These are phyloP conservation scores for Epirrita christyi DNA, from an alignment of 2,888 invertebrate genomes.

Conservation along the genomic window DNA sequence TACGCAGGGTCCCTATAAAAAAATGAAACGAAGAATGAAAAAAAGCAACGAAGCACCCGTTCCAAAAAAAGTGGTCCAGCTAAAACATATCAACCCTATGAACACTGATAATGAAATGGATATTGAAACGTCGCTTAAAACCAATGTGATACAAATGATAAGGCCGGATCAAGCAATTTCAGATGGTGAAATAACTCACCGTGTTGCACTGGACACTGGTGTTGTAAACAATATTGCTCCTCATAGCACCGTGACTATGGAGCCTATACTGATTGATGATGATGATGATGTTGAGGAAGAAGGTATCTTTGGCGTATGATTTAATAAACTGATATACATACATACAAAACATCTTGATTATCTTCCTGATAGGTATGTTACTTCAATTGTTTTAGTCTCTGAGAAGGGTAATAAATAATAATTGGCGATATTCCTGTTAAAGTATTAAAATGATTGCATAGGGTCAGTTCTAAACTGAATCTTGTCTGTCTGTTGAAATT, in stretches of 20 bases:
- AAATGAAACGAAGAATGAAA: not conserved
- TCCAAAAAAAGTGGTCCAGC: not conserved
- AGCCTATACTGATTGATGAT: not conserved
- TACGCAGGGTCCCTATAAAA: not conserved
- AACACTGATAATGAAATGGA: not conserved
- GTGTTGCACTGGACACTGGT: too few relatives aligned
- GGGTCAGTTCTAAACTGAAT: too few relatives aligned
- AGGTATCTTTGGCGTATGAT: slow-evolving; percentile 16
- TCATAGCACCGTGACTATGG: not conserved
- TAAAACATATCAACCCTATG: not conserved
- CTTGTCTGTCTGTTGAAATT: too few relatives aligned
- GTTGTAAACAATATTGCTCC: not conserved
- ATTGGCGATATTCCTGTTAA: too few relatives aligned
- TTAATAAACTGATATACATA: too few relatives aligned
- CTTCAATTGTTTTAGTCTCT: too few relatives aligned
- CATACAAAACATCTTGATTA: too few relatives aligned
- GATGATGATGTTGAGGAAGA: slow-evolving; percentile 14
- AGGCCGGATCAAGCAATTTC: not conserved
- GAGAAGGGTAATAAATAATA: too few relatives aligned
- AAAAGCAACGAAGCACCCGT: not conserved
- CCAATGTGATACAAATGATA: not conserved
- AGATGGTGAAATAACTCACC: not conserved
- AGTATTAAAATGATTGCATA: too few relatives aligned
- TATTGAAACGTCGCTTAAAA: slow-evolving; percentile 2
- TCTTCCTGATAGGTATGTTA: too few relatives aligned